phyloP scores from a whole-genome alignment of 1,140 invertebrate genomes.

The Drosophila erecta region DNA sequence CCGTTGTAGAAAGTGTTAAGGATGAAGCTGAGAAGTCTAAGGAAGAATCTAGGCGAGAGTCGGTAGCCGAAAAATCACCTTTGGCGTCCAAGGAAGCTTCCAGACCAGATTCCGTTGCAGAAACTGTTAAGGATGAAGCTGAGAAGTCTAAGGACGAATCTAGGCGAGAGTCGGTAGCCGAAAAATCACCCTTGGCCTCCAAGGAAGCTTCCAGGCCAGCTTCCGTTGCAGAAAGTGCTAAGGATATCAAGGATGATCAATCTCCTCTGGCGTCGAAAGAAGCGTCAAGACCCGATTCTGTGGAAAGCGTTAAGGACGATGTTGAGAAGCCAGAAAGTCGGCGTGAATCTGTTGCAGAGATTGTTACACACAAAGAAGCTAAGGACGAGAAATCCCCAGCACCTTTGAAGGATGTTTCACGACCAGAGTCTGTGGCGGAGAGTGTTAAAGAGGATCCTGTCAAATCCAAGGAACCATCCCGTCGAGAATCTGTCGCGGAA shows the following conservation, averaged over 20 bases:
- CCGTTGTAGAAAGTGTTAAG: constrained; percentile 17
- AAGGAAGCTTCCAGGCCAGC: constrained; percentile 17
- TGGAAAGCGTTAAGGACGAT: constrained; percentile 21
- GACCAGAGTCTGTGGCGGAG: constrained; percentile 9
- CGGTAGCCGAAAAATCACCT: no score
- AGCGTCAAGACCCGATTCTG: constrained; percentile 43
- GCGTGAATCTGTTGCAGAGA: constrained; percentile 33
- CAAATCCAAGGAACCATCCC: background rate
- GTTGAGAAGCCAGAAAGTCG: constrained; percentile 17
- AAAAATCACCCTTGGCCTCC: background rate
- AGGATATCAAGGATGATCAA: constrained; percentile 5
- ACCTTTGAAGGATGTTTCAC: background rate
- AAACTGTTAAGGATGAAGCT: constrained; percentile 9
- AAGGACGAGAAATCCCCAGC: constrained; percentile 12
- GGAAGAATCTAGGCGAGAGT: no score
- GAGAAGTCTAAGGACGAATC: constrained; percentile 6
- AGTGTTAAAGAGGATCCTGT: constrained; percentile 14
- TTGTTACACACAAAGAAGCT: constrained; percentile 1
- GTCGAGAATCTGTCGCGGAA: constrained; percentile 6
- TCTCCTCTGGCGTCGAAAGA: constrained; percentile 19
- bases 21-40: constrained; percentile 17
- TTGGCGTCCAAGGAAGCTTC: no score
- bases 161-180: background rate
- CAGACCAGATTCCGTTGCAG: background rate
- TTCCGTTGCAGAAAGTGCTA: constrained; percentile 9